Base-by-base conservation (phyloP, 1,140 invertebrate species). In the Ceratosolen fusciceps region DNA sequence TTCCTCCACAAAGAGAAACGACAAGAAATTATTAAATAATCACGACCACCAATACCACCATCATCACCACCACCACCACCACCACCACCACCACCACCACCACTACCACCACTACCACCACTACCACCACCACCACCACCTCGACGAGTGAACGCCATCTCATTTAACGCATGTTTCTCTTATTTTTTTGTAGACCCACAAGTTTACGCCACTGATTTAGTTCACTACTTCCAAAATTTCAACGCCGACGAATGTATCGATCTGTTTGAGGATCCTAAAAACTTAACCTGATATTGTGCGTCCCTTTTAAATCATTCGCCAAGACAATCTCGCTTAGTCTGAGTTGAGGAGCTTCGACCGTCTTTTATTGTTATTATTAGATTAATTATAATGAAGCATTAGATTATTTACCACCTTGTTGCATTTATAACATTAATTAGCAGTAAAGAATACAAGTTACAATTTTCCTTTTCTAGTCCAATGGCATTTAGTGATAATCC, bases 211-310 rank as follows among this genome's bases (percentile, higher is more conserved):
- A 80, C 74, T 29, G 74, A 80, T 49, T 67, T 80, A 56, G 79
- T 80, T 21, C 73, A 43, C 16, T 80, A 80, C 65, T 80, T 80
- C 47, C 52, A 80, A 58, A 80, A 54, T 43, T 80, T 80, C 58
- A 52, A 49, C 39, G 79, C 79, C 39, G 74, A 80, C 14, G 79
- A 72, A 26, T 65, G 47, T 37, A 24, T 72, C 1, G 79, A 80
- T 43, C 19, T 34, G 34, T 56, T 62, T 29, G 79, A 76, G 16
- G 79, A 76, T 26, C 68, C 79, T 0, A 80, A 80, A 67, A 77
- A 65, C 16, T 26, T 77, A 9, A 65, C 67, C 43, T 80, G 79
- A 80, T 73, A 52, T 34, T 4, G 39, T 29, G 9, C 68, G n/a
- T 29, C 37, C 24, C 12, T 29, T 62, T 37, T 21, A 47, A 58